These are phyloP conservation scores for Drepana falcataria DNA, from an alignment of 2,888 invertebrate genomes.

Conservation along the genomic window DNA sequence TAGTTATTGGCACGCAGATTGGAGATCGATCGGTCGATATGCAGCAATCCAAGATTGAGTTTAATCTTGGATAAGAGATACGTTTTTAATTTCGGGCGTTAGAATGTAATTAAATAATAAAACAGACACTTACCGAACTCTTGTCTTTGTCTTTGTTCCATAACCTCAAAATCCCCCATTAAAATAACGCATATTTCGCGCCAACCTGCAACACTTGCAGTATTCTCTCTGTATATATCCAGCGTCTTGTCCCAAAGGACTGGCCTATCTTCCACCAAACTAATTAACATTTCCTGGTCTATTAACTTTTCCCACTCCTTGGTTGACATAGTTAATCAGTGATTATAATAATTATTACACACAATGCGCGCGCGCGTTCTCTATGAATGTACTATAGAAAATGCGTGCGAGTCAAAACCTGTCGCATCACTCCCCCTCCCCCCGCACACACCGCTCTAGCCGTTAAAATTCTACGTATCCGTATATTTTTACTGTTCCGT, in stretches of 20 bases:
- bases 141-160: conserved; percentile 9
- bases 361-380: neutral
- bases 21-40: no score
- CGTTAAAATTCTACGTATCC: conserved; percentile 12
- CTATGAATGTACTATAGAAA: neutral
- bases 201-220: conserved; percentile 5
- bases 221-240: conserved; percentile 7
- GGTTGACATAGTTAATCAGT: conserved; percentile 8
- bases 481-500: conserved; percentile 17
- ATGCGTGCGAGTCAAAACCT: neutral
- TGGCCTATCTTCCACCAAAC: conserved; percentile 7
- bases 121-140: conserved; percentile 12
- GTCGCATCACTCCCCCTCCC: neutral
- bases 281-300: conserved; percentile 9
- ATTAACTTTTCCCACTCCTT: conserved; percentile 11
- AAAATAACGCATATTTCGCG: conserved; percentile 10
- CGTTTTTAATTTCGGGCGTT: no score
- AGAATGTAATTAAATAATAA: conserved; percentile 2
- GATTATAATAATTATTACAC: conserved; percentile 6
- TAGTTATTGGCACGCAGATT: no score
- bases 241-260: conserved; percentile 7
- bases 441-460: neutral
- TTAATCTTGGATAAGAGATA: no score
- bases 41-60: no score
- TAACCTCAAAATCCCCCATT: conserved; percentile 8